phyloP scores from a whole-genome alignment of 2,797 vertebrate species.

The Hemibagrus guttatus region DNA sequence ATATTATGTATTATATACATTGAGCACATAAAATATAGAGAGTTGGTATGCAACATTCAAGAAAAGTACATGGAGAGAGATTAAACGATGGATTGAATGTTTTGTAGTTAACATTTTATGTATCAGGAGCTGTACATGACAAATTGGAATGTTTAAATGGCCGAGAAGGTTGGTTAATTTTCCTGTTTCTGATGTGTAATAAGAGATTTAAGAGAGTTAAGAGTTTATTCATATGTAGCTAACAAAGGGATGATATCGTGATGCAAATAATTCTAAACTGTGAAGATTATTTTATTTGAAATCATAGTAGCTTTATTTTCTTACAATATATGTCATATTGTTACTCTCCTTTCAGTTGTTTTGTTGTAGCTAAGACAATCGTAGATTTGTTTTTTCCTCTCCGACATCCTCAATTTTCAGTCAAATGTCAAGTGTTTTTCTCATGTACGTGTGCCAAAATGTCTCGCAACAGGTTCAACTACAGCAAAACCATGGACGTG shows the following conservation, averaged over 20 bases:
- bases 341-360: slow-evolving; percentile 51
- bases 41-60: slow-evolving; percentile 3
- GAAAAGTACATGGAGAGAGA: slow-evolving; percentile 9
- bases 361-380: slow-evolving; percentile 46
- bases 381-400: neutral
- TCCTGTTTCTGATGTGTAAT: slow-evolving; percentile 33
- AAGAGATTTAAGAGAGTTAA: slow-evolving; percentile 34
- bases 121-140: slow-evolving; percentile 3
- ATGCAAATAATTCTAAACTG: slow-evolving; percentile 64
- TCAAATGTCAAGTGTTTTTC: slow-evolving; percentile 24
- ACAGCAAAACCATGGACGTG: neutral
- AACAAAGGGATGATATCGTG: slow-evolving; percentile 43
- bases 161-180: slow-evolving; percentile 19
- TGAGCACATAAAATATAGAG: slow-evolving; percentile 21
- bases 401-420: slow-evolving; percentile 25
- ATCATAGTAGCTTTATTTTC: slow-evolving; percentile 61
- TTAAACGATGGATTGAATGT: slow-evolving; percentile 18
- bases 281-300: slow-evolving; percentile 60
- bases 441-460: slow-evolving; percentile 27
- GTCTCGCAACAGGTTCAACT: slow-evolving; percentile 18
- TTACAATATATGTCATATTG: slow-evolving; percentile 53
- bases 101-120: slow-evolving; percentile 19
- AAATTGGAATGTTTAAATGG: neutral
- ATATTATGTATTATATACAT: slow-evolving; percentile 39
- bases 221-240: slow-evolving; percentile 59